A percentile compares a stretch with the other conserved stretches of the same genome.
Conservation (phyloP, 2,888 invertebrate genomes). For the Anoncus sp. region DNA sequence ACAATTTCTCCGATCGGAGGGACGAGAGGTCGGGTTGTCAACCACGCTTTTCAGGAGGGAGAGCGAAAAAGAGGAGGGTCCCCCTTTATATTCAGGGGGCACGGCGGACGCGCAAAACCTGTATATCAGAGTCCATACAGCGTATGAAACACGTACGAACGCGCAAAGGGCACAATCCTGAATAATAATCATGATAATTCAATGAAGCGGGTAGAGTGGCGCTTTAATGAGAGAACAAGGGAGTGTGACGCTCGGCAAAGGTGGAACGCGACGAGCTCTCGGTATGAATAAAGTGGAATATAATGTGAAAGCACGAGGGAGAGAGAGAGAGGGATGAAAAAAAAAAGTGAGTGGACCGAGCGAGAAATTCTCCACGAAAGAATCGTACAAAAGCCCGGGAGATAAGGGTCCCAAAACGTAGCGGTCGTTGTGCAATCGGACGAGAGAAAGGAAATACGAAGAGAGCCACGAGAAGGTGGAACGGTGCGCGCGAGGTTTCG, state of each 20-base stretch:
- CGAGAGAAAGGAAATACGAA: constrained; percentile 51
- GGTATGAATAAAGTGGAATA: constrained; percentile 77
- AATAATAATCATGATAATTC: constrained; percentile 67
- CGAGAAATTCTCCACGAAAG: constrained; percentile 33
- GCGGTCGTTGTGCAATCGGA: constrained; percentile 26
- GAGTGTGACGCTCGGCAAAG: constrained; percentile 63
- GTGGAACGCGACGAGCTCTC: background rate
- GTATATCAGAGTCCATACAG: background rate
- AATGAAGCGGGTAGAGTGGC: constrained; percentile 68
- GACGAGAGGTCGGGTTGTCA: background rate
- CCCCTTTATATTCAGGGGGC: too few species aligned
- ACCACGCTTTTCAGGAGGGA: background rate
- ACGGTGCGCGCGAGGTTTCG: background rate
- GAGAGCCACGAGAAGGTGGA: constrained; percentile 37
- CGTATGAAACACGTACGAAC: constrained; percentile 26
- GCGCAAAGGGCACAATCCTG: constrained; percentile 25
- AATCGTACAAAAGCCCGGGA: constrained; percentile 37
- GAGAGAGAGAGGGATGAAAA: constrained; percentile 39
- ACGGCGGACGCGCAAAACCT: constrained; percentile 20
- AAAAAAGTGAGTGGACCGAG: constrained; percentile 32
- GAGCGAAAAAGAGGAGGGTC: constrained; percentile 20
- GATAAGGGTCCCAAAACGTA: constrained; percentile 56
- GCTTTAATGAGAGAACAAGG: constrained; percentile 70
- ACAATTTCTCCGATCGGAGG: constrained; percentile 63
- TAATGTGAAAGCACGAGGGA: constrained; percentile 67